These are phyloP conservation scores for Yasuhikotakia modesta DNA, from an alignment of 2,797 vertebrate species.

Conservation along the genomic window DNA sequence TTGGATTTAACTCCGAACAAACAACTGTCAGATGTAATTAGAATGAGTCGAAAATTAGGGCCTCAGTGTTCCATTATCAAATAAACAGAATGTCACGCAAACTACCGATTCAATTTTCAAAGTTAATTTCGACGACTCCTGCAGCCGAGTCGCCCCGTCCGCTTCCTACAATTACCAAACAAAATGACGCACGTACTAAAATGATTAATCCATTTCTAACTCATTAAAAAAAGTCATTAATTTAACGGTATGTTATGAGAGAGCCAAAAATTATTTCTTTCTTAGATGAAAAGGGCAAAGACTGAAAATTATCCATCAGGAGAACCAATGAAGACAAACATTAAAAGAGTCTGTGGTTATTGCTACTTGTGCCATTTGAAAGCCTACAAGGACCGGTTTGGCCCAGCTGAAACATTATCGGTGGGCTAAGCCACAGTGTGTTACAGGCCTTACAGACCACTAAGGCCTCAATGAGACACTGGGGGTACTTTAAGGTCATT, in stretches of 20 bases:
- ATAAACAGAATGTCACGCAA: constrained; percentile 97
- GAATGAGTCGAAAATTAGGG: constrained; percentile 89
- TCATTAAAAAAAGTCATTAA: constrained; percentile 67
- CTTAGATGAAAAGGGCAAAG: constrained; percentile 57
- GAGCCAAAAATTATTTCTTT: constrained; percentile 43
- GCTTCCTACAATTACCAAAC: constrained; percentile 66
- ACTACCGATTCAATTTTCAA: constrained; percentile 88
- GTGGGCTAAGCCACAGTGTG: constrained; percentile 42
- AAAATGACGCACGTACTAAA: constrained; percentile 54
- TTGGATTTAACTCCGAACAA: constrained; percentile 99
- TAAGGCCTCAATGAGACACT: constrained; percentile 82
- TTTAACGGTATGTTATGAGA: constrained; percentile 52
- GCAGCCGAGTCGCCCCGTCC: constrained; percentile 76
- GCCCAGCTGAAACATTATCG: constrained; percentile 53
- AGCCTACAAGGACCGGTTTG: constrained; percentile 36
- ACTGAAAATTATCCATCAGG: constrained; percentile 41
- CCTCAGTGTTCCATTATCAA: constrained; percentile 96
- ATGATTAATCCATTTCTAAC: constrained; percentile 84
- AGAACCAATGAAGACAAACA: constrained; percentile 53
- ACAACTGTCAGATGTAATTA: constrained; percentile 98
- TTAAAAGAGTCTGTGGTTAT: constrained; percentile 49
- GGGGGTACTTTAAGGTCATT: constrained; percentile 87
- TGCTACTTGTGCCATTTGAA: constrained; percentile 54
- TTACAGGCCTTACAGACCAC: constrained; percentile 42
- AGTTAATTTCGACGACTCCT: constrained; percentile 85